phyloP scores from a whole-genome alignment of 2,888 invertebrate genomes.

The Dastarcus helophoroides region DNA sequence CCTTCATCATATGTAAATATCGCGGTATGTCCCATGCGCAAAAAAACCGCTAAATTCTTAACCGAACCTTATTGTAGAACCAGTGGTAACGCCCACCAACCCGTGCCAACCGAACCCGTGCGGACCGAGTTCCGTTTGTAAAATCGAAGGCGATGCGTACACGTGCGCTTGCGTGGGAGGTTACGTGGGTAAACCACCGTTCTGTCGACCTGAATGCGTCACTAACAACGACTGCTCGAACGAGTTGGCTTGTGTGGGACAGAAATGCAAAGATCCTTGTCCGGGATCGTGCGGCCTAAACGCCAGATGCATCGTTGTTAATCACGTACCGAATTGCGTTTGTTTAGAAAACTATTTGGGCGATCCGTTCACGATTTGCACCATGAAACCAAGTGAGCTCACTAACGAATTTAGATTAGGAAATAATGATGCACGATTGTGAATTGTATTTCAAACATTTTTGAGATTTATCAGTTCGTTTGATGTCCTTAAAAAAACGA shows the following conservation, averaged over 20 bases:
- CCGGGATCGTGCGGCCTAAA: slow-evolving; percentile 62
- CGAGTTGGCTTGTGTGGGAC: slow-evolving; percentile 56
- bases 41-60: slow-evolving; percentile 3
- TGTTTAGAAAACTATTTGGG: slow-evolving; percentile 56
- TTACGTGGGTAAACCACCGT: slow-evolving; percentile 59
- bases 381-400: slow-evolving; percentile 46
- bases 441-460: too few relatives aligned
- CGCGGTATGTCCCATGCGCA: slow-evolving; percentile 28
- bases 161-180: slow-evolving; percentile 60
- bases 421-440: too few relatives aligned
- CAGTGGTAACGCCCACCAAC: slow-evolving; percentile 23
- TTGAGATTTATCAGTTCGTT: too few relatives aligned
- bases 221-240: slow-evolving; percentile 61
- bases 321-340: slow-evolving; percentile 64
- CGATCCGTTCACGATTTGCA: slow-evolving; percentile 54
- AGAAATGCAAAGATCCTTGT: slow-evolving; percentile 62
- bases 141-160: slow-evolving; percentile 28
- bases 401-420: too few relatives aligned
- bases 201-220: slow-evolving; percentile 64
- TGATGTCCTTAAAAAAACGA: too few relatives aligned
- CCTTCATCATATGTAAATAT: slow-evolving; percentile 40
- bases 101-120: slow-evolving; percentile 63
- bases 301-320: slow-evolving; percentile 60
- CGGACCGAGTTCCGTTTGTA: slow-evolving; percentile 50
- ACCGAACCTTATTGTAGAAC: slow-evolving; percentile 8